A percentile compares a stretch with the other conserved stretches of the same genome.
Conservation (phyloP, 2,113 vertebrate genomes). For the Rhinogobius similis region DNA sequence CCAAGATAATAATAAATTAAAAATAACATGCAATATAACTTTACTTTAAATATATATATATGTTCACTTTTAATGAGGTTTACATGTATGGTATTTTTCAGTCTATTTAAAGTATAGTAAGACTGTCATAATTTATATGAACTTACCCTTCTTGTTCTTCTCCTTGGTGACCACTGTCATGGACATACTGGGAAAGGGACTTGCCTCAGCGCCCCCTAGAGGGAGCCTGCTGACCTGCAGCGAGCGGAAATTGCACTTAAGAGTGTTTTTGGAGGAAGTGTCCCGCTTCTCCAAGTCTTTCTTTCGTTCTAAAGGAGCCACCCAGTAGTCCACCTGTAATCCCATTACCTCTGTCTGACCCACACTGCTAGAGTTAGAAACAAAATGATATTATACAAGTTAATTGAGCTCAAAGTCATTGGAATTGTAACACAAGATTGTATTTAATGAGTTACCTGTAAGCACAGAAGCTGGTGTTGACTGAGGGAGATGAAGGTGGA, state of each 20-base stretch:
- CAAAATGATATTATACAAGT: not conserved
- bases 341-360: constrained; percentile 89
- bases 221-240: constrained; percentile 98
- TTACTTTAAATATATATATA: too few species aligned
- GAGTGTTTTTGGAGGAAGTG: constrained; percentile 88
- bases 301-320: constrained; percentile 87
- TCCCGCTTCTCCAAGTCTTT: constrained; percentile 92
- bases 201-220: constrained; percentile 78
- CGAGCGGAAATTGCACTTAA: constrained; percentile 99
- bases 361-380: constrained; percentile 53
- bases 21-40: too few species aligned
- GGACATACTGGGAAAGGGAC: constrained; percentile 87
- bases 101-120: not conserved
- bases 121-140: not conserved
- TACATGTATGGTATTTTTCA: too few species aligned
- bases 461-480: constrained; percentile 84
- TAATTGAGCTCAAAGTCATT: not conserved
- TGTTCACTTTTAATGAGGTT: too few species aligned
- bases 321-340: constrained; percentile 98
- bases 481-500: constrained; percentile 93
- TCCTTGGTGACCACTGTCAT: constrained; percentile 98
- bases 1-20: too few species aligned
- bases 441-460: constrained; percentile 77
- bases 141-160: constrained; percentile 95
- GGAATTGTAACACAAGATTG: not conserved